Evolutionary conservation across 2,888 invertebrate species (phyloP).

Genomic region (Papilio gigon): DNA sequence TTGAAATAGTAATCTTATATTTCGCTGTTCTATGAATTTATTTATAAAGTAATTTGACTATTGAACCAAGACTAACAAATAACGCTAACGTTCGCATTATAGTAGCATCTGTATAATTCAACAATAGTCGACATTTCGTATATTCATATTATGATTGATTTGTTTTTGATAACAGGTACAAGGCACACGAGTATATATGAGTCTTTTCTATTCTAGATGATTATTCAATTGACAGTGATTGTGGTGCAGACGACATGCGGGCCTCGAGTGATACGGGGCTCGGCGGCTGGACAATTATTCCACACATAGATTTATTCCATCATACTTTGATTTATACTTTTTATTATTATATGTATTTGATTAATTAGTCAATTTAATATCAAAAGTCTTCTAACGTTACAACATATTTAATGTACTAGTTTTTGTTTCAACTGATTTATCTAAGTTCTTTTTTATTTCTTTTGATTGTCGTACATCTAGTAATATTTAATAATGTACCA

Average conservation of each 20-base stretch:
- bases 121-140: constrained; percentile 23
- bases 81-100: not conserved
- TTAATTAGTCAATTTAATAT: not conserved
- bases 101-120: constrained; percentile 2
- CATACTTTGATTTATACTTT: constrained; percentile 21
- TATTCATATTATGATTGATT: constrained; percentile 24
- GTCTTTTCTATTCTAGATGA: constrained; percentile 35
- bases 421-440: not conserved
- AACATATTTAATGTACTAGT: not conserved
- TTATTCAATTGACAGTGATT: constrained; percentile 52
- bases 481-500: not conserved
- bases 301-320: constrained; percentile 28
- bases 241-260: constrained; percentile 49
- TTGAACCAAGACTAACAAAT: not conserved
- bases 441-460: not conserved
- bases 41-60: not conserved
- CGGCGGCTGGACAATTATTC: constrained; percentile 45
- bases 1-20: too few species aligned
- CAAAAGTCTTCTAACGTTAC: not conserved
- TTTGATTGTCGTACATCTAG: not conserved
- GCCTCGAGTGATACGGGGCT: constrained; percentile 47
- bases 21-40: not conserved
- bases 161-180: constrained; percentile 35
- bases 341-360: not conserved
- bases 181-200: not conserved